Base-by-base conservation (phyloP, 2,113 vertebrate genomes). In the Amphiprion percula region DNA sequence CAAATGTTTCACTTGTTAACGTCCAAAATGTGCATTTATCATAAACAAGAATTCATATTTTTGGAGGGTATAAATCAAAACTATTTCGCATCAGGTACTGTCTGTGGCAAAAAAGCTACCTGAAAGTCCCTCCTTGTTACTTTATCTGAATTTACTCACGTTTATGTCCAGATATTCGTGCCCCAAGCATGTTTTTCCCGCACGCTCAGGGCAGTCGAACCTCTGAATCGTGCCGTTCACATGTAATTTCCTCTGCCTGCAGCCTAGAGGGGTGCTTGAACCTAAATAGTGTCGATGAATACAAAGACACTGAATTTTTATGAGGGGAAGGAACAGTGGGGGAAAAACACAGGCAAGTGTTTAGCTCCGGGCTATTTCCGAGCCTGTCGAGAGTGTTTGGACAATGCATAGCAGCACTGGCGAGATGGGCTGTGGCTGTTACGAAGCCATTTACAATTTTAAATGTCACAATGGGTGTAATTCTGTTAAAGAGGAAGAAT, bases 401-500 rank as follows among this genome's bases (percentile, higher is more conserved):
- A 84, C 80, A 81, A 69, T 50, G 61, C 49, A 55, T 54, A 28
- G 66, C 66, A 26, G 73, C 61, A 2, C 68, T 71, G 66, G 64
- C 54, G 71, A n/a, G 77, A 78, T 16, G 41, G 69, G 53, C 59
- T 26, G 24, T 46, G 55, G 66, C 61, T 72, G 24, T 46, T 64
- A 55, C 14, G 4, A 76, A 61, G 50, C 71, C 77, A 83, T 83
- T 87, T 69, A 67, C 56, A 65, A 69, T 75, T 61, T 70, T 75
- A 85, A 87, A 92, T 86, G 86, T 76, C 86, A 86, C 16, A 1
- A 60, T 23, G 58, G 26, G 41, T 69, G 67, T 53, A 80, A 77
- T 77, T 79, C 39, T 54, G 68, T 19, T 65, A 58, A 50, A 62
- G 53, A 53, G 41, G 46, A 61, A 26, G 33, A 87, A 68, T 70